phyloP scores from a whole-genome alignment of 1,140 invertebrate species.

The Ceratosolen fusciceps region DNA sequence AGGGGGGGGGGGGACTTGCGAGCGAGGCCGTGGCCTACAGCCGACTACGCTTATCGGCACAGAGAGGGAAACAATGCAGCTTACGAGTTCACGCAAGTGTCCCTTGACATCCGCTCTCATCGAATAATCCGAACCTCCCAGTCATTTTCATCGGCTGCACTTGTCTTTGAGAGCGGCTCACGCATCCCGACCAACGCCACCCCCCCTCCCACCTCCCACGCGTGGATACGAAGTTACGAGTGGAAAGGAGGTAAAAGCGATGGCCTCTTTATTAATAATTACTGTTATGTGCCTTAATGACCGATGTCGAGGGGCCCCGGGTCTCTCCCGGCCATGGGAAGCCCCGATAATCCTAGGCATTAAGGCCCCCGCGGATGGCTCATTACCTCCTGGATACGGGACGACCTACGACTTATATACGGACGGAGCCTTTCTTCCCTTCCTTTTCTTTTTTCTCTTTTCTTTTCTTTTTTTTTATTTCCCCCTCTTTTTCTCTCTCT shows the following conservation, averaged over 20 bases:
- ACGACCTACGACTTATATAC: neutral
- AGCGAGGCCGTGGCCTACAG: conserved; percentile 45
- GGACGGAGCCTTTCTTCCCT: conserved; percentile 2
- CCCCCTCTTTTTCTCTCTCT: neutral
- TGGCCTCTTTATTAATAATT: conserved; percentile 69
- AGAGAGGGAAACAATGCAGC: conserved; percentile 67
- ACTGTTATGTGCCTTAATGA: conserved; percentile 70
- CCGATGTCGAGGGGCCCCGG: conserved; percentile 60
- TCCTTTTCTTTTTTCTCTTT: neutral
- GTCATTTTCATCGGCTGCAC: conserved; percentile 33
- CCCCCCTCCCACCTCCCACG: too few relatives aligned
- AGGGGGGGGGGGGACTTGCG: neutral
- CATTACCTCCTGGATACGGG: conserved; percentile 55
- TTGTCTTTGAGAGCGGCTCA: neutral
- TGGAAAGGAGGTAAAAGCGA: conserved; percentile 49
- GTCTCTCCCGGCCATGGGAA: conserved; percentile 62
- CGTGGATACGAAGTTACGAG: conserved; percentile 1
- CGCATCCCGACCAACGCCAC: too few relatives aligned
- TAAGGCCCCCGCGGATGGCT: conserved; percentile 61
- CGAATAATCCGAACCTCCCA: conserved; percentile 60
- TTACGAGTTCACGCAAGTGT: conserved; percentile 65
- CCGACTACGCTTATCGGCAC: too few relatives aligned
- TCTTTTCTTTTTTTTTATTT: too few relatives aligned
- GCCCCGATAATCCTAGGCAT: conserved; percentile 71
- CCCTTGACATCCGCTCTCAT: conserved; percentile 71